These are phyloP conservation scores for Hemistola chrysoprasaria DNA, from an alignment of 2,888 invertebrate species.

Conservation along the genomic window DNA sequence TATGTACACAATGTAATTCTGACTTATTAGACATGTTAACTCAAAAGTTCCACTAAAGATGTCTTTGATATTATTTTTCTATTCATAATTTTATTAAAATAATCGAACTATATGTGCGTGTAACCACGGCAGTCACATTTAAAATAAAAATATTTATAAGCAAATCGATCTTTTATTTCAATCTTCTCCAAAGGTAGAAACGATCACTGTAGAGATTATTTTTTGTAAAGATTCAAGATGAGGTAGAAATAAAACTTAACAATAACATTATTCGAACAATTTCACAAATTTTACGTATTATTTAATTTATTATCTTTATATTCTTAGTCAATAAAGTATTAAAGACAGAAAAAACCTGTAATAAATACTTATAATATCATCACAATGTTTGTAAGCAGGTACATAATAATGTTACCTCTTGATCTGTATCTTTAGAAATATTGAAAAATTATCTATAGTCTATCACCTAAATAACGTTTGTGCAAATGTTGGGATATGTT, in stretches of 20 bases:
- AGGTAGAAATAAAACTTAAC: slow-evolving; percentile 18
- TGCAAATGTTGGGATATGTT: too few relatives aligned
- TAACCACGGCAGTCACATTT: slow-evolving; percentile 75
- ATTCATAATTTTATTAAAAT: slow-evolving; percentile 80
- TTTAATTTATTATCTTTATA: too few relatives aligned
- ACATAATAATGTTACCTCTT: too few relatives aligned
- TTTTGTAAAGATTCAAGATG: slow-evolving; percentile 18
- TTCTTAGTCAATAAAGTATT: too few relatives aligned
- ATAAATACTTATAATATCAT: too few relatives aligned
- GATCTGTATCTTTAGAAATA: too few relatives aligned
- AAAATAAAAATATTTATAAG: slow-evolving; percentile 80
- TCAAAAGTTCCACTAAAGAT: slow-evolving; percentile 71
- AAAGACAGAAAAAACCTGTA: too few relatives aligned
- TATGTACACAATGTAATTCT: slow-evolving; percentile 23
- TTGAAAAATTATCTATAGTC: too few relatives aligned
- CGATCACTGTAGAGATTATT: background rate
- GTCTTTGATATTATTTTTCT: slow-evolving; percentile 82
- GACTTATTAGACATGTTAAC: slow-evolving; percentile 16
- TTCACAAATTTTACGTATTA: too few relatives aligned
- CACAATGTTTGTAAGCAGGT: too few relatives aligned
- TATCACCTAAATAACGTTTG: too few relatives aligned
- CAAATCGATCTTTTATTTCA: slow-evolving; percentile 62
- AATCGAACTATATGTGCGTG: slow-evolving; percentile 73
- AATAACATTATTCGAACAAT: too few relatives aligned
- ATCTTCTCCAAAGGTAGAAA: background rate